These are phyloP conservation scores for Temnothorax ravouxi DNA, from an alignment of 2,888 invertebrate species.

Conservation along the genomic window DNA sequence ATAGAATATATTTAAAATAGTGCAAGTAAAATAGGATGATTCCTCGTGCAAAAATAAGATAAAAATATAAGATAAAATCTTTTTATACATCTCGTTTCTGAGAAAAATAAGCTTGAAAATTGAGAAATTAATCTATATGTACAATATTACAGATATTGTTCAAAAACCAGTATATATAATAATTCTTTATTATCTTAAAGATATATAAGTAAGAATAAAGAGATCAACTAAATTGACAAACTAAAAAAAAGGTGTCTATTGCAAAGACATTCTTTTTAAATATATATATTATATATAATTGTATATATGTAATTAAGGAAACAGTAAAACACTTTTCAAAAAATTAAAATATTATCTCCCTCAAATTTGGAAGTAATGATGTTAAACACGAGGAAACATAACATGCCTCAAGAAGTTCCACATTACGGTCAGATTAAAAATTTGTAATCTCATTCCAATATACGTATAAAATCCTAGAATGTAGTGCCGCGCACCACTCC, in stretches of 20 bases:
- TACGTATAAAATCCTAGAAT: conserved; percentile 55
- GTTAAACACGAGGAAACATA: conserved; percentile 24
- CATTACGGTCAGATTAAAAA: background rate
- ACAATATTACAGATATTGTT: background rate
- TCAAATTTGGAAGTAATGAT: background rate
- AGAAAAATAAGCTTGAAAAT: conserved; percentile 3
- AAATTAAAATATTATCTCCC: conserved; percentile 2
- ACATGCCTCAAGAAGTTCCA: background rate
- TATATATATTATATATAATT: background rate
- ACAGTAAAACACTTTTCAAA: background rate
- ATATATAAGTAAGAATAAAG: background rate
- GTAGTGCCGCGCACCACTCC: conserved; percentile 65
- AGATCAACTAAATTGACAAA: background rate
- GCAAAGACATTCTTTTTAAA: background rate
- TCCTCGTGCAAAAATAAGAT: background rate
- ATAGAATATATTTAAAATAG: background rate
- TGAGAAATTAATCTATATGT: background rate
- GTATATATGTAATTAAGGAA: background rate
- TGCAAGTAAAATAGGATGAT: background rate
- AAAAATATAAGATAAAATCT: background rate
- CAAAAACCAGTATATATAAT: background rate
- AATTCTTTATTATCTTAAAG: background rate
- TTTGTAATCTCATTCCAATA: conserved; percentile 30
- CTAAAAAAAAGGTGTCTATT: background rate
- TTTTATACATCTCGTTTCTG: background rate